Evolutionary conservation across 1,140 invertebrate genomes (phyloP).

Genomic region (Ceratosolen fusciceps): DNA sequence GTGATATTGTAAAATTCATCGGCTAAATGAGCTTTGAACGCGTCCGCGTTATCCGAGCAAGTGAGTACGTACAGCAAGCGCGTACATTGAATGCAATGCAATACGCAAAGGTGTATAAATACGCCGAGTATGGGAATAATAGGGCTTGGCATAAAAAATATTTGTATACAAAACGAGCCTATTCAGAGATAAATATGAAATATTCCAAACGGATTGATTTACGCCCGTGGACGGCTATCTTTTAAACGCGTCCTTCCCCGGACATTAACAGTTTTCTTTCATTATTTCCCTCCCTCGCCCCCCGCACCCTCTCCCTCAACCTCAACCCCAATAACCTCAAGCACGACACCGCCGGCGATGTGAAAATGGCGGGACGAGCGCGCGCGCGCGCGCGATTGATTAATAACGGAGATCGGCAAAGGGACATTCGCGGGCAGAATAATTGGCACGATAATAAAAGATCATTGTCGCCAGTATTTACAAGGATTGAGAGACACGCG

Average conservation of each 20-base stretch:
- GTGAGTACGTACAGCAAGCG: not conserved
- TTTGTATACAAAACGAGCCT: not conserved
- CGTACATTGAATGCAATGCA: too few species aligned
- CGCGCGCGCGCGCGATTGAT: not conserved
- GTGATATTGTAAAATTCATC: not conserved
- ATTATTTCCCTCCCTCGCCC: too few species aligned
- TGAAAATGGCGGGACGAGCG: not conserved
- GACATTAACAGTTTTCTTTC: not conserved
- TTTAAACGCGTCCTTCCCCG: not conserved
- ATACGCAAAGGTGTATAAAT: not conserved
- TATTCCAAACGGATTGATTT: constrained; percentile 16
- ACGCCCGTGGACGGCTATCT: not conserved
- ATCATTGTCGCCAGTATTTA: not conserved
- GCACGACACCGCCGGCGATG: not conserved
- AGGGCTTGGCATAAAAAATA: not conserved
- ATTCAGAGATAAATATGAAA: constrained; percentile 7
- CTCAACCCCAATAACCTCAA: too few species aligned
- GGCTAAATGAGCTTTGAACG: not conserved
- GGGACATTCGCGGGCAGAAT: not conserved
- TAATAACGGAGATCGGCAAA: not conserved
- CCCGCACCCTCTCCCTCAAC: too few species aligned
- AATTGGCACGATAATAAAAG: constrained; percentile 10
- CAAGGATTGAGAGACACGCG: constrained; percentile 5
- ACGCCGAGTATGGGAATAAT: not conserved
- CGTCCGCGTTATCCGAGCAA: not conserved